Evolutionary conservation across 2,797 vertebrate genomes (phyloP), one percentile per base, ranked within the genome.

Genomic region (Clarias platycephalus): DNA sequence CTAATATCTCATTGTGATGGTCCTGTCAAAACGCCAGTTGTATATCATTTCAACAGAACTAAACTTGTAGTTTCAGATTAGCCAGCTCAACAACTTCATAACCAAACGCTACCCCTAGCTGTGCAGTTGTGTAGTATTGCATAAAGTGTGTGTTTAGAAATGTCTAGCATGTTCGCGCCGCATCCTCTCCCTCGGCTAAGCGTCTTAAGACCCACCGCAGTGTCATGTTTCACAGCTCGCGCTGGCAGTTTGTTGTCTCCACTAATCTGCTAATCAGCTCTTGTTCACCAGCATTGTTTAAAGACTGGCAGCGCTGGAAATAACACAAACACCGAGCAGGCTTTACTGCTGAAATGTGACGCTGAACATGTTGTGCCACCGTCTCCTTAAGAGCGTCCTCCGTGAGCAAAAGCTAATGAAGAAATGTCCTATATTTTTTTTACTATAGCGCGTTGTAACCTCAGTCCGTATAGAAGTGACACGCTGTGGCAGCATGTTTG

Each of bases 221-320:
- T 82, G 74, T 85, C 80, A 62, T 55, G 67, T 80, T 74, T 77
- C 60, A 60, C 31, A 70, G 72, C 64, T 67, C 28, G 22, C 71
- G 24, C 63, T 70, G 85, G 63, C 77, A 53, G 75, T 71, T 70
- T 83, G 87, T 83, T 84, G 85, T 85, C 79, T 84, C 34, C 57
- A 55, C 86, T 88, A 86, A 89, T 89, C 85, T 78, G 84, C 74
- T 84, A 83, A 87, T 87, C 82, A 87, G 83, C 88, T 84, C 80
- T 70, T 53, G 79, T 72, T 70, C 24, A 66, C 67, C 55, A 85
- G 80, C 31, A 78, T 62, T 85, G 85, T 85, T 86, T 80, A 72
- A 89, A 77, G 87, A 87, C 82, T 84, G 85, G 83, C 81, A 58
- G 26, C 28, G 68, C 79, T 60, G 74, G 55, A 84, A 84, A 82